Evolutionary conservation across 1,140 invertebrate genomes (phyloP), one percentile per base, ranked within the genome.

Genomic region (Pararge aegeria): DNA sequence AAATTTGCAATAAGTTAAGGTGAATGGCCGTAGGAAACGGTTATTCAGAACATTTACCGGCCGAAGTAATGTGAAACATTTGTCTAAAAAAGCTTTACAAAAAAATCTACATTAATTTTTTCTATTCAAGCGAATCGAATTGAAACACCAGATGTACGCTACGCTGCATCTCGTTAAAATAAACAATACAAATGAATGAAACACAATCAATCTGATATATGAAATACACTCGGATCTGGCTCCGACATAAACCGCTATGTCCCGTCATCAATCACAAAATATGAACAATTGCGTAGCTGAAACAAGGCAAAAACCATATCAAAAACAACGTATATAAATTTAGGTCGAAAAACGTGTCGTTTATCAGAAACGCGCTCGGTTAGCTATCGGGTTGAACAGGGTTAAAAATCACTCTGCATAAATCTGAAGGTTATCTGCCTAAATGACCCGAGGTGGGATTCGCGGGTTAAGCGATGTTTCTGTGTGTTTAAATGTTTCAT

Each of bases 331-430:
- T 50, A 67, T 64, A 70, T 66, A 71, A 71, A 75, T 67, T 75
- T 72, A 67, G 66, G 64, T 61, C 68, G 61, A 42, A 42, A 71
- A 75, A 75, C 64, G 71, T 66, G 62, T 69, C 64, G 68, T 78
- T 71, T 70, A 75, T 78, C 70, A 75, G 61, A 68, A 66, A 60
- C 65, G 44, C 63, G 60, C 66, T 69, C 67, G 60, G 66, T 70
- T 68, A 70, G 66, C 66, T 75, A 75, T 75, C 70, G 69, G 58
- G 63, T 65, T 68, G 63, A 71, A 70, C 68, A 74, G 76, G 76
- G 78, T 81, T 81, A 79, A 78, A 81, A 81, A 81, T 81, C 73
- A 79, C 76, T 79, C 64, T 68, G 66, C 75, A 81, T 81, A 78
- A 79, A 81, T 84, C 78, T 75, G 53, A 55, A 53, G 66, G 75